Evolutionary conservation across 64 coral and sea anemone species (phyloP), one percentile per base, ranked within the genome.

Genomic region (Stichodactyla helianthus): DNA sequence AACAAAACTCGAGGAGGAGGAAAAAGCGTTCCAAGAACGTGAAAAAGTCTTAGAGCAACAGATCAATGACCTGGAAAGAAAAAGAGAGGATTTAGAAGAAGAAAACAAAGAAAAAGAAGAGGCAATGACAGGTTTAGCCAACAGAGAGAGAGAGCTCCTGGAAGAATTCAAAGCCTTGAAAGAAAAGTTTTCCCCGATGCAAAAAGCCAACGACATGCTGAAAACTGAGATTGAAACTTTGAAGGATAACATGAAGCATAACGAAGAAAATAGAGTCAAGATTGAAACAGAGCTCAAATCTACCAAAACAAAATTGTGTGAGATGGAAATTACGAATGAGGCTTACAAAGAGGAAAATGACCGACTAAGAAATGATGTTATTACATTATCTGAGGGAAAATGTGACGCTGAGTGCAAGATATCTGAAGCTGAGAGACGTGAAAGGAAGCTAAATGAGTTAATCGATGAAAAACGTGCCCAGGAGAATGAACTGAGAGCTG

Each of bases 341-440:
- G 94, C 94, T 1, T 96, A 90, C 51, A 90, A 87, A n/a, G 88
- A 82, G 2, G 94, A 96, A 65, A 96, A 96, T 81, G 91, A 89
- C 27, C 84, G 85, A 77, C 59, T 96, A 8, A 77, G 94, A 44
- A 80, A 58, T 55, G 94, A 93, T 35, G 84, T 96, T 5, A 84
- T 93, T 53, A 85, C 91, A 9, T 65, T 96, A 28, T 85, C 94
- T 8, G 78, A 96, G 52, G 88, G 83, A 2, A 96, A 96, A 68
- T 93, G 91, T 44, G 89, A 90, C 6, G 91, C 93, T 9, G 94
- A 93, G 64, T 84, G 79, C 57, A 84, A 77, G 59, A 61, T 96
- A 15, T 90, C 91, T 28, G 94, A 96, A 51, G 81, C 88, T 7
- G 90, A 88, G 60, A 76, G 94, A 70, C 87, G 89, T 54, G 88